phyloP scores from a whole-genome alignment of 2,797 vertebrate species.

The Hyperoplus lanceolatus region DNA sequence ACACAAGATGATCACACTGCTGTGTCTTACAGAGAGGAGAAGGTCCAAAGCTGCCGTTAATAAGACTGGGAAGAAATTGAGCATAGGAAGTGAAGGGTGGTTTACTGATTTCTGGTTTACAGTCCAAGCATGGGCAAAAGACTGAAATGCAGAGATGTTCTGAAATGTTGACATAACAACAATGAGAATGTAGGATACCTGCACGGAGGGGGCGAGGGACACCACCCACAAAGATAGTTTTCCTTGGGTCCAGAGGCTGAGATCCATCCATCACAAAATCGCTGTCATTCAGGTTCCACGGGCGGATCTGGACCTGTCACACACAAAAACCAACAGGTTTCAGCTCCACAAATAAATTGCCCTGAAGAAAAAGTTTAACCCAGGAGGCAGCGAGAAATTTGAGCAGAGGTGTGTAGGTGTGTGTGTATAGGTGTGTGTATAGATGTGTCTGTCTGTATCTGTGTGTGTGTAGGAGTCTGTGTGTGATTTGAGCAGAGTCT shows the following conservation, averaged over 20 bases:
- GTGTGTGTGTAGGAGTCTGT: too few relatives aligned
- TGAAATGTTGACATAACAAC: conserved; percentile 25
- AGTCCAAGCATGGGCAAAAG: background rate
- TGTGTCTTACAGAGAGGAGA: conserved; percentile 1
- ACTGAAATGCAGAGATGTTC: background rate
- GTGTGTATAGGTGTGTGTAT: too few relatives aligned
- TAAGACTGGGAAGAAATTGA: conserved; percentile 4
- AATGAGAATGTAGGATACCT: conserved; percentile 82
- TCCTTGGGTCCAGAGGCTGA: conserved; percentile 97
- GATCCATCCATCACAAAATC: conserved; percentile 99
- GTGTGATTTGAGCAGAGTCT: too few relatives aligned
- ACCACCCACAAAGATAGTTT: conserved; percentile 99
- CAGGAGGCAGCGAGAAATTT: background rate
- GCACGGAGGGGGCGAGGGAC: conserved; percentile 98
- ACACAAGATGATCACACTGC: conserved; percentile 44
- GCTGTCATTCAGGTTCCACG: conserved; percentile 99
- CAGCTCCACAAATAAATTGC: background rate
- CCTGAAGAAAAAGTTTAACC: background rate
- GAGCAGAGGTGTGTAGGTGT: background rate
- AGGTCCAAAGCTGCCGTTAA: conserved; percentile 16
- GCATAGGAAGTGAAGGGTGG: background rate
- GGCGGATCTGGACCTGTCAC: conserved; percentile 96
- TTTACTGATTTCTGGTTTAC: background rate
- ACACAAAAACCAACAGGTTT: conserved; percentile 33
- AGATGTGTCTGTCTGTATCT: too few relatives aligned